Base-by-base conservation (phyloP, 2,888 invertebrate species). In the Cordilura impudica region DNA sequence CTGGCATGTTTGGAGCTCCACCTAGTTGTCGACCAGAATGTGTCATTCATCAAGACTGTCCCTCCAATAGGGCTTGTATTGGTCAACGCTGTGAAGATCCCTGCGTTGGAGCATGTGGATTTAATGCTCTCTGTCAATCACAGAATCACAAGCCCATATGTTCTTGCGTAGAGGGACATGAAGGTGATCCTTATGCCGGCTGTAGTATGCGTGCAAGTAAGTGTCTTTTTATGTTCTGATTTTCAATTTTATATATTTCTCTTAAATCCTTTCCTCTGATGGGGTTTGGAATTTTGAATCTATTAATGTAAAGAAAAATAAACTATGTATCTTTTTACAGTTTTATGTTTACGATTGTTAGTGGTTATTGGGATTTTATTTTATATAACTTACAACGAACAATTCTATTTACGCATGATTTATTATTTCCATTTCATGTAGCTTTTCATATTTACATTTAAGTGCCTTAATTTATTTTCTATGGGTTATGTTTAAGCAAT, bases 11-110 rank as follows among this genome's bases (percentile, higher is more conserved):
- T 75, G 96, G 96, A 54, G 93, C 93, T 73, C 95, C 96, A 39
- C 96, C 95, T 43, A 93, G 93, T 84, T 95, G 95, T 87, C 91
- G 94, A 84, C 95, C 95, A 26, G 94, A 95, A 89, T 95, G 95
- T 87, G 91, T 93, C 23, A 92, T 94, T 81, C 93, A 93, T 86
- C 92, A 93, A 47, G 95, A 95, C 88, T 95, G 95, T 85, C 91
- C 94, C 16, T 92, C 93, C 60, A 94, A 93, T 85, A 92, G 93
- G 82, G 93, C 93, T 51, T 95, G 95, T 86, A 92, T 94, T 84
- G 92, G 93, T 69, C 93, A 94, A 87, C 93, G 91, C 87, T 95
- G 95, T 87, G 92, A 91, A 82, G 93, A 95, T 89, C 95, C 95
- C 73, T 95, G 95, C 85, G 92, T 93, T 2, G 95, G 94, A 63